Conservation (phyloP, 1,140 invertebrate species). For the Acarapis woodi region DNA sequence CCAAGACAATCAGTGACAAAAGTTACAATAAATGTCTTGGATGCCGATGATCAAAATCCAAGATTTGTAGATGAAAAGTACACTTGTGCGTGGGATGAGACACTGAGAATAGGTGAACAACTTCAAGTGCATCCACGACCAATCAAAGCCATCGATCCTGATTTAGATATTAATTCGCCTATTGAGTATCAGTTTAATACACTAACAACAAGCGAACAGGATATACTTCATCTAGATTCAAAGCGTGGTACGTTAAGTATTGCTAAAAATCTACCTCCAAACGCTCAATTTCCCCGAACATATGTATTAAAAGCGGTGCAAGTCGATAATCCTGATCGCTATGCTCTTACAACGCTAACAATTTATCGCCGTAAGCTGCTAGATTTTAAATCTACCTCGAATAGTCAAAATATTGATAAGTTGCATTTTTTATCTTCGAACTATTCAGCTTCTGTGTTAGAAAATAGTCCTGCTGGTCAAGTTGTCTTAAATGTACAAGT, state of each 20-base stretch:
- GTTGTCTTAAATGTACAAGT: slow-evolving; percentile 28
- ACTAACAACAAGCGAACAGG: slow-evolving; percentile 19
- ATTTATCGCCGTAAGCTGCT: slow-evolving; percentile 22
- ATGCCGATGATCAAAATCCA: slow-evolving; percentile 77
- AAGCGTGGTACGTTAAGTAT: slow-evolving; percentile 29
- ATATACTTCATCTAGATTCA: slow-evolving; percentile 25
- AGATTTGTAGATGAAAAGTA: slow-evolving; percentile 43
- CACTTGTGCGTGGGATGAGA: slow-evolving; percentile 31
- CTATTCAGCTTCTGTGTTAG: slow-evolving; percentile 36
- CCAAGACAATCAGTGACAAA: slow-evolving; percentile 37
- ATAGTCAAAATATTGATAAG: slow-evolving; percentile 19
- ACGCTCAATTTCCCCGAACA: slow-evolving; percentile 29
- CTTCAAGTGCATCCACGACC: slow-evolving; percentile 26
- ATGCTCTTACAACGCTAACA: slow-evolving; percentile 46
- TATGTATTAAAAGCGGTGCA: slow-evolving; percentile 54
- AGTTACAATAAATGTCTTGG: slow-evolving; percentile 44
- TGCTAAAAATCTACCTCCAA: slow-evolving; percentile 25
- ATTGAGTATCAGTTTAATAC: slow-evolving; percentile 32
- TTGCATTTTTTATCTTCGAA: slow-evolving; percentile 36
- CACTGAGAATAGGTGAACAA: slow-evolving; percentile 27
- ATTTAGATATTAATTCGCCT: slow-evolving; percentile 40
- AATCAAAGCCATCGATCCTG: slow-evolving; percentile 44
- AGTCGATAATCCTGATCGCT: slow-evolving; percentile 55
- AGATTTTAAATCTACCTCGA: too few species aligned
- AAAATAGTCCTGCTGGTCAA: slow-evolving; percentile 28